These are phyloP conservation scores for Eupithecia tripunctaria DNA, from an alignment of 2,888 invertebrate genomes.

Conservation along the genomic window DNA sequence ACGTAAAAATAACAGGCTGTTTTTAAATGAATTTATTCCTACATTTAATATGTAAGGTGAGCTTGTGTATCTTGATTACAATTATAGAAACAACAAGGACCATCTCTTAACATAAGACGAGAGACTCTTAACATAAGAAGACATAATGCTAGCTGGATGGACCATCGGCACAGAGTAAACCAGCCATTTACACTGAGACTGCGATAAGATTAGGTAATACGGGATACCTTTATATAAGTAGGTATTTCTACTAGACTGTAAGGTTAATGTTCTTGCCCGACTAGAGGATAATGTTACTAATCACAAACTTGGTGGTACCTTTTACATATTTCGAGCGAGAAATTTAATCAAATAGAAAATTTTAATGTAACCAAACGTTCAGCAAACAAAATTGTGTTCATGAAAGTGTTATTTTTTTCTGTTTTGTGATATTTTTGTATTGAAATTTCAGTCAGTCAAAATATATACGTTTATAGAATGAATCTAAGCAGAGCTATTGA, in stretches of 20 bases:
- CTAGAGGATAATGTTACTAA: slow-evolving; percentile 3
- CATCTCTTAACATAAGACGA: too few relatives aligned
- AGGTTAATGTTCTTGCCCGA: slow-evolving; percentile 19
- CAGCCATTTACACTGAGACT: slow-evolving; percentile 14
- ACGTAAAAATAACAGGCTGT: not conserved
- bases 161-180: not conserved
- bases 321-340: not conserved
- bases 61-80: not conserved
- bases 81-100: not conserved
- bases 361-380: slow-evolving; percentile 1
- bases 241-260: slow-evolving; percentile 7
- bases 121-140: too few relatives aligned
- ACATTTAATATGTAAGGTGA: too few relatives aligned
- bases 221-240: slow-evolving; percentile 24
- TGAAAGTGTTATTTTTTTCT: not conserved
- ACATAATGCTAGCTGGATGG: too few relatives aligned
- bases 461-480: not conserved
- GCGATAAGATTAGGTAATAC: slow-evolving; percentile 29
- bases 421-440: not conserved
- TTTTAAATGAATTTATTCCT: not conserved
- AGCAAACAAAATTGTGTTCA: slow-evolving; percentile 2
- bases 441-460: not conserved
- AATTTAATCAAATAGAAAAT: slow-evolving; percentile 7
- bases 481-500: not conserved
- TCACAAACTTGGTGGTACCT: slow-evolving; percentile 11